A percentile compares a stretch with the other conserved stretches of the same genome.
Conservation (phyloP, 2,888 invertebrate species). For the Drosophila macrospina region DNA sequence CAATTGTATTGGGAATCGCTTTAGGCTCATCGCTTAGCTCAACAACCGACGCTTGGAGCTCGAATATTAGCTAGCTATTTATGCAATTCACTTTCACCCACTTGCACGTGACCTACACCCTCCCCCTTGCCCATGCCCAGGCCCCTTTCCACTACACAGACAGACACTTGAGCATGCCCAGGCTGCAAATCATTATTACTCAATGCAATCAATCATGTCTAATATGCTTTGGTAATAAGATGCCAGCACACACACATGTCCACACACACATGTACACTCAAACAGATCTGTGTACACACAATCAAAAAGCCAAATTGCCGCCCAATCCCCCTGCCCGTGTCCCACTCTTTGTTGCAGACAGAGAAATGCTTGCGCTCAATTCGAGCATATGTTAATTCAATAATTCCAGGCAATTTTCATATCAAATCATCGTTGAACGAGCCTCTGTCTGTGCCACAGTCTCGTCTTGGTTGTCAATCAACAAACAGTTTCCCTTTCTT, state of each 20-base stretch:
- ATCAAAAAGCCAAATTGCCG: constrained; percentile 40
- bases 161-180: constrained; percentile 55
- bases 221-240: constrained; percentile 81
- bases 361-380: constrained; percentile 73
- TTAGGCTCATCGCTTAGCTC: constrained; percentile 25
- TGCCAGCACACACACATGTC: constrained; percentile 62
- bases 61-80: constrained; percentile 45
- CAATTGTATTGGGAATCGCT: constrained; percentile 27
- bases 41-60: constrained; percentile 1
- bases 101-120: constrained; percentile 58
- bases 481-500: constrained; percentile 48
- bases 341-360: constrained; percentile 30
- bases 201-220: constrained; percentile 81
- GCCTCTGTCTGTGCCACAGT: constrained; percentile 51
- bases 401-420: constrained; percentile 83
- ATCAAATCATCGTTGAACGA: constrained; percentile 68
- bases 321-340: not conserved
- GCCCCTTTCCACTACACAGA: constrained; percentile 16
- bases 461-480: constrained; percentile 70
- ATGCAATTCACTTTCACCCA: constrained; percentile 73
- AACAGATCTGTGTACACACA: too few relatives aligned
- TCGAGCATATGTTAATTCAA: constrained; percentile 82
- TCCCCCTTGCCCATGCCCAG: constrained; percentile 14
- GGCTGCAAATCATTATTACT: constrained; percentile 78
- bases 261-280: constrained; percentile 25